Base-by-base conservation (phyloP, 2,888 invertebrate species). In the Temnothorax rugatulus region DNA sequence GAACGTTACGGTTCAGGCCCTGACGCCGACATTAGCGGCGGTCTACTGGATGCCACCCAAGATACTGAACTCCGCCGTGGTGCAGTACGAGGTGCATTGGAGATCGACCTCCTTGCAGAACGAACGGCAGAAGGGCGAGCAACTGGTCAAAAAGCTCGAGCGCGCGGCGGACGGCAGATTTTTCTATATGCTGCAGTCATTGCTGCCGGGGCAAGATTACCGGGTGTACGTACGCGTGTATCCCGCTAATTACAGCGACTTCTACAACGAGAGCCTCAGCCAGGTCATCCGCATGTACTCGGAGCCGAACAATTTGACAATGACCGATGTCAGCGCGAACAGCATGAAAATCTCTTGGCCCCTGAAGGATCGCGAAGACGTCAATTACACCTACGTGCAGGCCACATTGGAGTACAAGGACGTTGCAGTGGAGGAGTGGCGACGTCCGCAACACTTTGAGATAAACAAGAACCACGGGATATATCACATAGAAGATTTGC, bases 1-100 rank as follows among this genome's bases (percentile, higher is more conserved):
- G 88, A 97, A 98, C 90, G 96, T 99, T 0, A 96, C 96, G 0
- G 97, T 96, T 0, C 95, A 95, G n/a, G 96, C 97, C 0, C 91
- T 98, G 52, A 98, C 97, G 86, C 99, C 99, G 0, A 97, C 96
- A 5, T 95, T 97, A 47, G 97, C 97, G 0, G 95, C 96, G 47
- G 96, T 98, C 0, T 96, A 96, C 59, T 99, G 99, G 99, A 95
- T 95, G 38, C 96, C 97, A 0, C 97, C 98, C 0, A 92, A 95
- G 74, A 95, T 96, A 85, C 93, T 97, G 1, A 97, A 97, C 88
- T 97, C 97, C 0, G 97, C 96, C 7, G 95, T 96, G 0, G 96
- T 97, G 0, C 96, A 96, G 93, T 98, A 98, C 92, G 97, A 97
- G 94, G 96, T 98, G 11, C 97, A 97, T 89, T 98, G 98, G 98